phyloP scores from a whole-genome alignment of 2,113 vertebrate genomes.

The Leucopternis melanops region DNA sequence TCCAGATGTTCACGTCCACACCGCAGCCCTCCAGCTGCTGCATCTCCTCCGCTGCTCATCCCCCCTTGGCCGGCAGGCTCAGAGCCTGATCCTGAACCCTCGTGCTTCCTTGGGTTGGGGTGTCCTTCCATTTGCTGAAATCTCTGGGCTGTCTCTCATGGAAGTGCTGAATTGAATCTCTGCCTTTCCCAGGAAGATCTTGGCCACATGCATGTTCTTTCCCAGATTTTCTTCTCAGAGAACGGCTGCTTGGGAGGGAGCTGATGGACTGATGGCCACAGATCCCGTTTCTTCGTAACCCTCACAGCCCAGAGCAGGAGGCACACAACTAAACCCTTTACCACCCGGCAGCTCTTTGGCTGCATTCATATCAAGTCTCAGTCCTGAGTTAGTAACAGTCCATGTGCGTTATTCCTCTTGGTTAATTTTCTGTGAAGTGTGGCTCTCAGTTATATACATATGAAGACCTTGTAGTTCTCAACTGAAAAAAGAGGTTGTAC shows the following conservation, averaged over 20 bases:
- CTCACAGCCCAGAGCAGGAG: not conserved
- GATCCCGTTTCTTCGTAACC: not conserved
- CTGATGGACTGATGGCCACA: not conserved
- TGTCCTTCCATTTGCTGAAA: not conserved
- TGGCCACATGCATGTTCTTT: not conserved
- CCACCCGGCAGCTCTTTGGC: not conserved
- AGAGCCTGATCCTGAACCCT: not conserved
- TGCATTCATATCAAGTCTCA: not conserved
- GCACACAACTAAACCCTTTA: not conserved
- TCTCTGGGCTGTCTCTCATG: not conserved
- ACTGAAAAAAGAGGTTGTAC: not conserved
- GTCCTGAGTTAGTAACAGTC: not conserved
- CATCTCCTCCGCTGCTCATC: not conserved
- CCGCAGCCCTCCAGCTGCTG: not conserved
- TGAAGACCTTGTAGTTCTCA: not conserved
- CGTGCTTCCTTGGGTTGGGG: rapidly evolving
- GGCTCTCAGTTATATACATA: not conserved
- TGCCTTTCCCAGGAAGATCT: not conserved
- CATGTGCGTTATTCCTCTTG: not conserved
- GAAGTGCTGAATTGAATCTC: not conserved
- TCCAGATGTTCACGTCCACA: not conserved
- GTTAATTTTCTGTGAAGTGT: not conserved
- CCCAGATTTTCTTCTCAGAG: not conserved
- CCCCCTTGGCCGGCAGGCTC: not conserved
- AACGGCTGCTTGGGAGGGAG: not conserved